phyloP scores from a whole-genome alignment of 2,797 vertebrate genomes.

The Poeciliopsis turneri region DNA sequence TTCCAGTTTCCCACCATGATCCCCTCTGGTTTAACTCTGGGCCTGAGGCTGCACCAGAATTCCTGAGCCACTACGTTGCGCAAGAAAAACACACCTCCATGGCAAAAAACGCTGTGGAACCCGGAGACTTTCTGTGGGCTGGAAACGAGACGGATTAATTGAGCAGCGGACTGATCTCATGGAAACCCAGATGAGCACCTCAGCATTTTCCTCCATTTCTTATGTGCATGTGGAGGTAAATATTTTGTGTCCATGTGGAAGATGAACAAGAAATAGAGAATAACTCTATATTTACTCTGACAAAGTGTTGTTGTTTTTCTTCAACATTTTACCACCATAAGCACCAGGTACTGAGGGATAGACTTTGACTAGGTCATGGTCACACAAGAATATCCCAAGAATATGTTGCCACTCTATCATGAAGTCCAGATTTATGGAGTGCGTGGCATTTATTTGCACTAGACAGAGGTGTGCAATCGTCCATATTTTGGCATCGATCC shows the following conservation, averaged over 20 bases:
- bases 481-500: too few species aligned
- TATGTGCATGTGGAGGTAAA: background rate
- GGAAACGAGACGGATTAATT: slow-evolving; percentile 49
- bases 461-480: background rate
- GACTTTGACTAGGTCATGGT: too few species aligned
- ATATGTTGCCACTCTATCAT: background rate
- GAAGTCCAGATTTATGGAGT: background rate
- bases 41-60: slow-evolving; percentile 33
- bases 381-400: too few species aligned
- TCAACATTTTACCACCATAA: background rate
- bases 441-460: background rate
- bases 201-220: background rate
- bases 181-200: slow-evolving; percentile 54
- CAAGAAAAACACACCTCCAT: slow-evolving; percentile 53
- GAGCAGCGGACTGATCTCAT: slow-evolving; percentile 31
- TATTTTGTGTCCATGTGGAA: background rate
- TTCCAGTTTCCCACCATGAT: background rate
- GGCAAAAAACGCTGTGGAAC: slow-evolving; percentile 37
- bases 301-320: background rate
- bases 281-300: background rate
- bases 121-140: slow-evolving; percentile 37
- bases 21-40: background rate
- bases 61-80: slow-evolving; percentile 48
- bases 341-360: too few species aligned
- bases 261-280: background rate